phyloP scores from a whole-genome alignment of 2,888 invertebrate genomes.

The Tryphoninae sp. region DNA sequence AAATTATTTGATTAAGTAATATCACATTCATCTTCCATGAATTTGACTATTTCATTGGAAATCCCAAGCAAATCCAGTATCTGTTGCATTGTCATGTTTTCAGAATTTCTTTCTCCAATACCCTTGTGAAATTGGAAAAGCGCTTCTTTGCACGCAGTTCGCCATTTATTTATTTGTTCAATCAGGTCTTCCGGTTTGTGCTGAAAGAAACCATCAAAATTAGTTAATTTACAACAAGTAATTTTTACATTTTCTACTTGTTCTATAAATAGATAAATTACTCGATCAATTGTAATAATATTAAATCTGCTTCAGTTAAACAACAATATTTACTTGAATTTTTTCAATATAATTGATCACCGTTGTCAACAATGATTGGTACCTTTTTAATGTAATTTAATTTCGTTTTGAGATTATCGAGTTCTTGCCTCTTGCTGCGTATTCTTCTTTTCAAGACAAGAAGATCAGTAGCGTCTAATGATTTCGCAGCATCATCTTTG shows the following conservation, averaged over 20 bases:
- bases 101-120: slow-evolving; percentile 81
- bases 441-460: slow-evolving; percentile 81
- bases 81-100: slow-evolving; percentile 82
- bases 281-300: too few relatives aligned
- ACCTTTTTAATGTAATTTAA: slow-evolving; percentile 69
- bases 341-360: not conserved
- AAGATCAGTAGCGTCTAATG: slow-evolving; percentile 79
- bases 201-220: slow-evolving; percentile 69
- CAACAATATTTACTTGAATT: too few relatives aligned
- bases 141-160: slow-evolving; percentile 83
- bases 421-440: slow-evolving; percentile 79
- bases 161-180: slow-evolving; percentile 83
- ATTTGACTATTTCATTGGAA: slow-evolving; percentile 82
- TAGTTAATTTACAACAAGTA: not conserved
- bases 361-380: not conserved
- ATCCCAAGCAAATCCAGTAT: slow-evolving; percentile 83
- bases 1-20: slow-evolving; percentile 60
- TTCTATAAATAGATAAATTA: too few relatives aligned
- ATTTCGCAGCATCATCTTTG: not conserved
- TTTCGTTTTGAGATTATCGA: slow-evolving; percentile 66
- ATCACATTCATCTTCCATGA: slow-evolving; percentile 82
- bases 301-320: too few relatives aligned
- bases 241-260: too few relatives aligned
- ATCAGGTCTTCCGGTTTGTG: slow-evolving; percentile 82
- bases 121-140: slow-evolving; percentile 82